These are phyloP conservation scores for Nezara viridula DNA, from an alignment of 2,888 invertebrate species.

Conservation along the genomic window DNA sequence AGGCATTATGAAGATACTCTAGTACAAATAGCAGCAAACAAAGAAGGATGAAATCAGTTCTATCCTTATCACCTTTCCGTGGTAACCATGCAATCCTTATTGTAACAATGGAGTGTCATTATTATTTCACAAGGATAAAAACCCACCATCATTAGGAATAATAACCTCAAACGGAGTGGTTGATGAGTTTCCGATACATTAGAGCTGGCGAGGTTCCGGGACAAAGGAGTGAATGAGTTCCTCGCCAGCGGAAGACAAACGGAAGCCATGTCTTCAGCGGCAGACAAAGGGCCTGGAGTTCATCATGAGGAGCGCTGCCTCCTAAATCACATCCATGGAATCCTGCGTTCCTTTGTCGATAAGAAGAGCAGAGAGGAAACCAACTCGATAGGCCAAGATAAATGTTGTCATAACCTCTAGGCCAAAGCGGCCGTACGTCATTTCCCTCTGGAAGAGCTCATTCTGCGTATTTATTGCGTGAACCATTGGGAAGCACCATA, in stretches of 20 bases:
- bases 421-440: neutral
- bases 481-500: neutral
- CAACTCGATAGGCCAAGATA: constrained; percentile 21
- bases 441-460: neutral
- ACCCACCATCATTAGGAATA: neutral
- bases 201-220: neutral
- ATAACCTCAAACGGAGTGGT: neutral
- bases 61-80: neutral
- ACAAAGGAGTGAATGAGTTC: neutral
- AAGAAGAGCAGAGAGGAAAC: neutral
- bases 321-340: neutral
- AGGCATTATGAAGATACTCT: too few species aligned
- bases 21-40: neutral
- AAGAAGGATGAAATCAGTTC: too few species aligned
- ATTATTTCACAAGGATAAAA: neutral
- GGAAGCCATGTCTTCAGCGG: neutral
- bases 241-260: constrained; percentile 19
- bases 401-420: constrained; percentile 22
- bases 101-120: neutral
- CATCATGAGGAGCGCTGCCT: neutral
- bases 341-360: constrained; percentile 10
- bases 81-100: neutral
- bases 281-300: neutral
- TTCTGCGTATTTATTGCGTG: neutral
- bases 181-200: constrained; percentile 14